Base-by-base conservation (phyloP, 2,113 vertebrate genomes). In the Meleagris gallopavo region DNA sequence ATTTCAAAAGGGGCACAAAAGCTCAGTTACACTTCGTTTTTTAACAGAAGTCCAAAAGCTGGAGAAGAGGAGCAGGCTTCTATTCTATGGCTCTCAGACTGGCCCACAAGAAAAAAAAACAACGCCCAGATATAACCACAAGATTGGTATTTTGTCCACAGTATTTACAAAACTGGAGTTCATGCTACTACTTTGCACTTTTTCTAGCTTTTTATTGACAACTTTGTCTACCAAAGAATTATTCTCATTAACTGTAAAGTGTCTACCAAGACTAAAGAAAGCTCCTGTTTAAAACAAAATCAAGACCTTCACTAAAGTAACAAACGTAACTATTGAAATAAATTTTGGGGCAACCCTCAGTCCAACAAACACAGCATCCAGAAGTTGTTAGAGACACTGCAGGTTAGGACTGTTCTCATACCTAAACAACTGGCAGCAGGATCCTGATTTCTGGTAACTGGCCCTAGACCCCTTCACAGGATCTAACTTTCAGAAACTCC, bases 341-440 rank as follows among this genome's bases (percentile, higher is more conserved):
- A 27, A 4, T 52, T 6, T 9, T 2, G 4, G 3, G 6, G 17
- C 21, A 58, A 61, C 27, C 52, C 27, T 67, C 1, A 1, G n/a
- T 41, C 18, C 9, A 65, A 14, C 4, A 2, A 2, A 54, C 11
- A 43, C 0, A 4, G 30, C 75, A 4, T 29, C 22, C 38, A 84
- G 74, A 69, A 2, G 4, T 9, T 74, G n/a, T 74, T 58, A 64
- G 34, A 80, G 32, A 34, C 24, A 41, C 4, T 29, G 36, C 36
- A 80, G 16, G 3, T 85, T 77, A 74, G 25, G 17, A 38, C 8
- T 80, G 22, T 64, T 29, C 65, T 64, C 1, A 0, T 17, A 41
- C 13, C 38, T 2, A 1, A 15, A 29, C 0, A 1, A 45, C 22
- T n/a, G 36, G 36, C 34, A 57, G 45, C 15, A 77, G 3, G 5